phyloP scores from a whole-genome alignment of 2,888 invertebrate genomes.

The Kryphioiulus occultus region DNA sequence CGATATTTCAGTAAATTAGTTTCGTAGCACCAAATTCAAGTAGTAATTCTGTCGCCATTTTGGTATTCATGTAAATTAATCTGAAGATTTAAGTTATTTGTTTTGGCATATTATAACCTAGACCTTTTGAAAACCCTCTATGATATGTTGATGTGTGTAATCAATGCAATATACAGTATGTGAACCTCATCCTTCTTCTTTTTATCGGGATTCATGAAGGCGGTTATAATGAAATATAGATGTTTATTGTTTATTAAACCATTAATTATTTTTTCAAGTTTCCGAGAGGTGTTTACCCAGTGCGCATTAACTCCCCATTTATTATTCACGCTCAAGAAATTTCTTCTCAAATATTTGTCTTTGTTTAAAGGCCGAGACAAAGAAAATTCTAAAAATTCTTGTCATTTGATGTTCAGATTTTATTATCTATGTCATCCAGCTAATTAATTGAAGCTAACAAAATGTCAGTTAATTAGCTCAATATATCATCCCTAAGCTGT shows the following conservation, averaged over 20 bases:
- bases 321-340: background rate
- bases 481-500: slow-evolving; percentile 4
- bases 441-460: slow-evolving; percentile 23
- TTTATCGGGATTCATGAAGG: too few relatives aligned
- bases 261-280: background rate
- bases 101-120: too few relatives aligned
- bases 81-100: too few relatives aligned
- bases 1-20: too few relatives aligned
- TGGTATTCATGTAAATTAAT: too few relatives aligned
- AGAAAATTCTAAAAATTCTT: background rate
- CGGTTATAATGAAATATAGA: background rate
- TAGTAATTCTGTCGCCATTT: too few relatives aligned
- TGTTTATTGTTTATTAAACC: slow-evolving; percentile 16
- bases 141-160: too few relatives aligned
- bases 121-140: too few relatives aligned
- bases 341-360: background rate
- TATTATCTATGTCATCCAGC: background rate
- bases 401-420: slow-evolving; percentile 7
- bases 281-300: background rate
- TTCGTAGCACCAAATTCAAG: too few relatives aligned
- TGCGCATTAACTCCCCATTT: background rate
- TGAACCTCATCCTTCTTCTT: too few relatives aligned
- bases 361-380: background rate
- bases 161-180: too few relatives aligned
- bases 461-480: slow-evolving; percentile 17